Base-by-base conservation (phyloP, 1,140 invertebrate genomes). In the Anoplolepis gracilipes region DNA sequence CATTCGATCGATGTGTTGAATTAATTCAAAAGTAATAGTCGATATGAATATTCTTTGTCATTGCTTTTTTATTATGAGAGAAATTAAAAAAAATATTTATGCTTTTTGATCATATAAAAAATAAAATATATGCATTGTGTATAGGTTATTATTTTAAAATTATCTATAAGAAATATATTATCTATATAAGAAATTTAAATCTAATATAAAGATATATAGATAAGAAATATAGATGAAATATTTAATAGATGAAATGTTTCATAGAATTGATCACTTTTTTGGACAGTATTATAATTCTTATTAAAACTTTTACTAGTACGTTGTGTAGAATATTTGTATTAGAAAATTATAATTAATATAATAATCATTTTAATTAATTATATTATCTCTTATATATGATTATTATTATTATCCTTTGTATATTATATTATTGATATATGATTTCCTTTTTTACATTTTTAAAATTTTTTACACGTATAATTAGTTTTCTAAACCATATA, bases 31-130 rank as follows among this genome's bases (percentile, higher is more conserved):
- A 76, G 7, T 61, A 76, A 42, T 61, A 5, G 1, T 13, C 16
- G 19, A 28, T 61, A 30, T 28, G 39, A 28, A 42, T 16, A 16
- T 39, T 76, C 16, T 62, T 76, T n/a, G n/a, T 42, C 10, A 8
- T 76, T 42, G 13, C 16, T 62, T 59, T 6, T 1, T 39, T 57
- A 22, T 49, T 30, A 30, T 13, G 42, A 5, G 16, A 6, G 16
- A 75, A 39, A 28, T 75, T 22, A 10, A 16, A 42, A 19, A 39
- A 61, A 13, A 64, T 77, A 64, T 76, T 22, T 62, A 61, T 28
- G 19, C 5, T 28, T 61, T 75, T 36, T 39, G 13, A 19, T 61
- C 11, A 59, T 7, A 59, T 19, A 0, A 11, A 19, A 42, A 3
- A 36, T 36, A 36, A 75, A 57, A 57, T 57, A 39, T 57, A 73